phyloP scores from a whole-genome alignment of 1,140 invertebrate genomes.

The Choristoneura fumiferana region DNA sequence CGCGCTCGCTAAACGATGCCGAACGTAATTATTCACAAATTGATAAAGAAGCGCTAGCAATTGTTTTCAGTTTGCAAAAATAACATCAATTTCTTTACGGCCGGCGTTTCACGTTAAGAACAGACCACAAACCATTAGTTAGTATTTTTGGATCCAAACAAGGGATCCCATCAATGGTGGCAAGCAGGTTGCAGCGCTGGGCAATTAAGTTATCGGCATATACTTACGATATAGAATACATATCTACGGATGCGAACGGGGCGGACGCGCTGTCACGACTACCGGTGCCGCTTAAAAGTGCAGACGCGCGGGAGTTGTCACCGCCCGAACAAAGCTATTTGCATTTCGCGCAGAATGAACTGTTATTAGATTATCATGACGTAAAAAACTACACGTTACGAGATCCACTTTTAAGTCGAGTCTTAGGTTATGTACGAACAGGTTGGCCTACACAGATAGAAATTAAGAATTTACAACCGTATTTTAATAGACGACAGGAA shows the following conservation, averaged over 20 bases:
- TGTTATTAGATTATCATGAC: neutral
- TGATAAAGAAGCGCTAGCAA: neutral
- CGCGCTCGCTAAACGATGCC: neutral
- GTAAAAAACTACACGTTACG: neutral
- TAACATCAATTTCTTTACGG: neutral
- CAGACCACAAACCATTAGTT: neutral
- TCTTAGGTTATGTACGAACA: neutral
- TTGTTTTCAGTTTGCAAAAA: neutral
- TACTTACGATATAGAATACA: neutral
- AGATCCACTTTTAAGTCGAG: neutral
- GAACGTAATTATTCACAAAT: neutral
- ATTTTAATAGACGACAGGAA: too few relatives aligned
- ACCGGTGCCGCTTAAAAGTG: too few relatives aligned
- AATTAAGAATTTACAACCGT: neutral
- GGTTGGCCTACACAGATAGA: neutral
- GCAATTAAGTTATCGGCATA: too few relatives aligned
- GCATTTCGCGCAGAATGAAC: neutral
- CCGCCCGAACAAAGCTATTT: neutral
- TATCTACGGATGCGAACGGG: neutral
- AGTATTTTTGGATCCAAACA: neutral
- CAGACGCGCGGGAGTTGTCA: neutral
- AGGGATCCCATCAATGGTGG: too few relatives aligned
- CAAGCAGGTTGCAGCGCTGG: too few relatives aligned
- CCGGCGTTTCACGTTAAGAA: neutral
- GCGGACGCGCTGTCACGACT: neutral